These are phyloP conservation scores for Cydia fagiglandana DNA, from an alignment of 1,140 invertebrate species.

Conservation along the genomic window DNA sequence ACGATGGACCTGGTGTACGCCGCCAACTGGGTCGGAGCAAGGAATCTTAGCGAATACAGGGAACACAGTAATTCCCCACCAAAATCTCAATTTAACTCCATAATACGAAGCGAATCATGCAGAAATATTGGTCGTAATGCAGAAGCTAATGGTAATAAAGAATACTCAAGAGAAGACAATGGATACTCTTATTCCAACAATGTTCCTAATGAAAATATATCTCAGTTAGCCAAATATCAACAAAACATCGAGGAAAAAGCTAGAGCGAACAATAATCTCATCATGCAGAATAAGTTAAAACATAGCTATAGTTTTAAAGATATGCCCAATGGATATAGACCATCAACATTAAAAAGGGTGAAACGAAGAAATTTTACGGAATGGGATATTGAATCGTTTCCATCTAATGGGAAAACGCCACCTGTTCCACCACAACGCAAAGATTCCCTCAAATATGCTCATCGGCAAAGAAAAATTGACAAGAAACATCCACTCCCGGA, in stretches of 20 bases:
- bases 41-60: slow-evolving; percentile 64
- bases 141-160: slow-evolving; percentile 58
- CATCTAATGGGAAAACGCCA: slow-evolving; percentile 67
- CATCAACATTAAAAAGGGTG: slow-evolving; percentile 78
- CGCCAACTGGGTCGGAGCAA: slow-evolving; percentile 88
- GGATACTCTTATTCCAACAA: slow-evolving; percentile 55
- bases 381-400: slow-evolving; percentile 78
- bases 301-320: slow-evolving; percentile 80
- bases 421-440: slow-evolving; percentile 68
- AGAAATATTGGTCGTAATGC: slow-evolving; percentile 68
- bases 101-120: slow-evolving; percentile 77
- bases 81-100: slow-evolving; percentile 63
- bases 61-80: slow-evolving; percentile 58
- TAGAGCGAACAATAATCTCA: slow-evolving; percentile 70
- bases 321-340: slow-evolving; percentile 80
- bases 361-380: slow-evolving; percentile 78
- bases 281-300: slow-evolving; percentile 75
- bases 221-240: slow-evolving; percentile 81
- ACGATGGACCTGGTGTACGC: slow-evolving; percentile 89
- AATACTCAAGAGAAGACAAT: slow-evolving; percentile 58
- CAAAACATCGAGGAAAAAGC: slow-evolving; percentile 81
- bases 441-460: slow-evolving; percentile 77
- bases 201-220: slow-evolving; percentile 76
- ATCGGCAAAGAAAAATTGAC: slow-evolving; percentile 72
- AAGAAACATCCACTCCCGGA: slow-evolving; percentile 73